Base-by-base conservation (phyloP, 2,888 invertebrate species). In the Sipha maydis region DNA sequence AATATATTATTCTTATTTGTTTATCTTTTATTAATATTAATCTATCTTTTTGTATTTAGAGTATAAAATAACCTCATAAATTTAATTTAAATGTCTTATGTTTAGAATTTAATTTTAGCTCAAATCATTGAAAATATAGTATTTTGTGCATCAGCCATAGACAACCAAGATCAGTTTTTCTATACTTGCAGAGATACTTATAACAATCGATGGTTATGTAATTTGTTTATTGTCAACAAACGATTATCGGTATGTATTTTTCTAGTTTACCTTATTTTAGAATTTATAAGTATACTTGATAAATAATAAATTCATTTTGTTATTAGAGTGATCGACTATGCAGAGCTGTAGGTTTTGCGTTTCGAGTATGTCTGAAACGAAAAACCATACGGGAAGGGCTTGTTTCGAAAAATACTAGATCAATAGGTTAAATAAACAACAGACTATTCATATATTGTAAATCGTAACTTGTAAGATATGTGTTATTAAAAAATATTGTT, bases 21-120 rank as follows among this genome's bases (percentile, higher is more conserved):
- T 48, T 48, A 11, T 1, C 11, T 48, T 48, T 11, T 48, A 48
- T 11, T 14, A 48, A 48, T 48, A 48, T 48, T 14, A 0, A 48
- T 48, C 11, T 48, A 48, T 48, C 48, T 11, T 48, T 48, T 48
- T 48, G 14, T 8, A 48, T 41, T 41, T 41, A 41, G 7, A 41
- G 8, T 41, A 8, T 11, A 17, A 78, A 31, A 80, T 34, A 5
- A n/a, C 34, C 21, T 0, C 0, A 11, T 17, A 11, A 61, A 34
- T 61, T 67, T 38, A 80, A 83, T 28, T 41, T n/a, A 19, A 31
- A 71, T n/a, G 78, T 28, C 4, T 56, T n/a, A 54, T 73, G 69
- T 86, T 80, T 73, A 86, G 86, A 61, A 41, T 56, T 86, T 86
- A 73, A 80, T 86, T 56, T 61, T 86, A 21, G 86, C 86, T 56